phyloP scores from a whole-genome alignment of 2,797 vertebrate species.

The Thripadectes ignobilis region DNA sequence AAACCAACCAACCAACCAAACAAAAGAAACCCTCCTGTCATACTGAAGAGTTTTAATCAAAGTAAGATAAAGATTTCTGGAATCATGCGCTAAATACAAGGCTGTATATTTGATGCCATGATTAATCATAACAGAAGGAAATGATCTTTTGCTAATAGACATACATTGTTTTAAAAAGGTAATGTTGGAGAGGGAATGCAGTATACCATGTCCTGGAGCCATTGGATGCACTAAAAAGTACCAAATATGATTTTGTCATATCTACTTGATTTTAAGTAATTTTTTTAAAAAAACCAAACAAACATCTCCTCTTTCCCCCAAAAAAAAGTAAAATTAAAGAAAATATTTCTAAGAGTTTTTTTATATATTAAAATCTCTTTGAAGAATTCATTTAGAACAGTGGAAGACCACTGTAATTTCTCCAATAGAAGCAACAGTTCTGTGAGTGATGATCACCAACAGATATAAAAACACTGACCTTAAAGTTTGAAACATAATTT shows the following conservation, averaged over 20 bases:
- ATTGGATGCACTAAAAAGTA: not conserved
- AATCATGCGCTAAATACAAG: not conserved
- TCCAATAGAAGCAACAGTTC: not conserved
- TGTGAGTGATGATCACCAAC: not conserved
- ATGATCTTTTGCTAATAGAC: not conserved
- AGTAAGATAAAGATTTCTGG: not conserved
- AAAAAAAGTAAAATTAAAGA: not conserved
- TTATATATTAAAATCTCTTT: not conserved
- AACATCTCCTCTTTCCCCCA: not conserved
- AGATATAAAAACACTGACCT: not conserved
- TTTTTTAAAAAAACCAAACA: not conserved
- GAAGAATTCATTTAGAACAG: not conserved
- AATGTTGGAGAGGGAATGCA: not conserved
- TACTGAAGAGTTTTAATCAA: not conserved
- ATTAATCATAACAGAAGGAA: not conserved
- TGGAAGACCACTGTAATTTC: not conserved
- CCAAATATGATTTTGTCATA: not conserved
- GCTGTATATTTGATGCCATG: not conserved
- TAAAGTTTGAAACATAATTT: not conserved
- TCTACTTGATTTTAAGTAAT: not conserved
- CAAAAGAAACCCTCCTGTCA: not conserved
- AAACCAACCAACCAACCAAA: too few relatives aligned
- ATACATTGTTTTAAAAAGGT: not conserved
- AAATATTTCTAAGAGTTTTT: not conserved
- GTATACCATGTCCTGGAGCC: not conserved